Percentiles rank a stretch among this genome's conserved stretches.
These are phyloP conservation scores for Telenomus remus DNA, from an alignment of 1,140 invertebrate species.

Conservation along the genomic window DNA sequence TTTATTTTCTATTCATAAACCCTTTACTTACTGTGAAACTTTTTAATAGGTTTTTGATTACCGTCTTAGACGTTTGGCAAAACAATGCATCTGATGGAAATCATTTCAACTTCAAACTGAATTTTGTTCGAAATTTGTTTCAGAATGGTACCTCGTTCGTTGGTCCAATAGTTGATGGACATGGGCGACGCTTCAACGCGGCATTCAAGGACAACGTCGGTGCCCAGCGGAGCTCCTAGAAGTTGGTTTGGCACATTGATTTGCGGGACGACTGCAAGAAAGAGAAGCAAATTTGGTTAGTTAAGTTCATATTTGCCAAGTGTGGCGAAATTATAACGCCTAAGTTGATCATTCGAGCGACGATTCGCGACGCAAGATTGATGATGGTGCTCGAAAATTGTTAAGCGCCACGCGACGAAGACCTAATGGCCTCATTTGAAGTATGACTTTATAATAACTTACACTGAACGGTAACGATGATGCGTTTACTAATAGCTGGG, in stretches of 20 bases:
- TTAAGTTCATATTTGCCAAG: not conserved
- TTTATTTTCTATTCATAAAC: not conserved
- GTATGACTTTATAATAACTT: slow-evolving; percentile 76
- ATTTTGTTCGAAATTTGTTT: too few species aligned
- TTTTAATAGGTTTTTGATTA: too few species aligned
- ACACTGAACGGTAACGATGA: slow-evolving; percentile 89
- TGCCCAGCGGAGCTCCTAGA: slow-evolving; percentile 89
- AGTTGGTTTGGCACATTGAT: slow-evolving; percentile 93
- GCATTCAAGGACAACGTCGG: slow-evolving; percentile 91
- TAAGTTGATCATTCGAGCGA: slow-evolving; percentile 6
- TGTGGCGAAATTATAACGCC: too few species aligned
- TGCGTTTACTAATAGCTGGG: slow-evolving; percentile 88
- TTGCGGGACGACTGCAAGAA: slow-evolving; percentile 86
- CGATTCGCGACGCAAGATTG: slow-evolving; percentile 5
- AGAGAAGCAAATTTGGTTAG: slow-evolving; percentile 23
- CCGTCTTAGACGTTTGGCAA: too few species aligned
- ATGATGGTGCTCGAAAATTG: slow-evolving; percentile 32
- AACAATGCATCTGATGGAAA: too few species aligned
- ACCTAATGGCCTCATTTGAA: slow-evolving; percentile 38
- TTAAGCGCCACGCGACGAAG: slow-evolving; percentile 15
- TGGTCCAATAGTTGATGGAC: slow-evolving; percentile 92
- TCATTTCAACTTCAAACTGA: too few species aligned
- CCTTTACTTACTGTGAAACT: too few species aligned
- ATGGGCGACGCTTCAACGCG: slow-evolving; percentile 91
- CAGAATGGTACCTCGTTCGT: slow-evolving; percentile 86